phyloP scores from a whole-genome alignment of 2,888 invertebrate species.

The Eupithecia tripunctaria region DNA sequence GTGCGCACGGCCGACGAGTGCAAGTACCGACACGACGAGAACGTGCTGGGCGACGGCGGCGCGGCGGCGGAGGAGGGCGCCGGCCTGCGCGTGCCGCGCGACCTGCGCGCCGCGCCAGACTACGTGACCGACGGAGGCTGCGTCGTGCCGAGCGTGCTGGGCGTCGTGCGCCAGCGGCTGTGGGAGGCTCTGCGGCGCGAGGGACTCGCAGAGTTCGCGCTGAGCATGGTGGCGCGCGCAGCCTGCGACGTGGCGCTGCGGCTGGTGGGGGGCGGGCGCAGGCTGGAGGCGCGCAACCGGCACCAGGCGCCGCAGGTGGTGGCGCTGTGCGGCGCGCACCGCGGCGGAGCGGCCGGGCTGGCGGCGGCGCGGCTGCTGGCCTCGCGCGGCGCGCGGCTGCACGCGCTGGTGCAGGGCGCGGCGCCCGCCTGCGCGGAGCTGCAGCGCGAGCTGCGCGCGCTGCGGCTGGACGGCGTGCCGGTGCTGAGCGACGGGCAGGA shows the following conservation, averaged over 20 bases:
- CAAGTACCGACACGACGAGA: conserved; percentile 93
- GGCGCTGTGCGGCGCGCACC: conserved; percentile 88
- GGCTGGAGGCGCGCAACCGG: conserved; percentile 93
- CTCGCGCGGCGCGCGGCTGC: conserved; percentile 91
- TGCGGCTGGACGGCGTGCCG: conserved; percentile 92
- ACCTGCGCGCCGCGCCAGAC: conserved; percentile 81
- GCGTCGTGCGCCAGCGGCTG: conserved; percentile 87
- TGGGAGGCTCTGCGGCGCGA: conserved; percentile 86
- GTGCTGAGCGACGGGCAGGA: conserved; percentile 73
- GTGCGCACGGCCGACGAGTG: conserved; percentile 68
- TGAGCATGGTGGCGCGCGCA: conserved; percentile 92
- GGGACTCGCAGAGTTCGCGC: conserved; percentile 85
- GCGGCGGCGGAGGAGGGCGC: conserved; percentile 31
- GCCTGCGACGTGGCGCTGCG: conserved; percentile 91
- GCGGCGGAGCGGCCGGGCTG: conserved; percentile 84
- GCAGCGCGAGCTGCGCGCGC: conserved; percentile 79
- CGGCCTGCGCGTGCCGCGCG: conserved; percentile 87
- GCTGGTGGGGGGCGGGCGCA: conserved; percentile 92
- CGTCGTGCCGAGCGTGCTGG: conserved; percentile 90
- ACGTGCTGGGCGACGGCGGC: conserved; percentile 84
- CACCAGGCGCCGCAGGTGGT: conserved; percentile 95
- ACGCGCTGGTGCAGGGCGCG: conserved; percentile 82
- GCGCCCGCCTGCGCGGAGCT: conserved; percentile 78
- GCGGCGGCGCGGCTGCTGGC: conserved; percentile 92
- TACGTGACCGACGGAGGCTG: conserved; percentile 93